Evolutionary conservation across 2,797 vertebrate species (phyloP).

Genomic region (Onychomys arenicola): DNA sequence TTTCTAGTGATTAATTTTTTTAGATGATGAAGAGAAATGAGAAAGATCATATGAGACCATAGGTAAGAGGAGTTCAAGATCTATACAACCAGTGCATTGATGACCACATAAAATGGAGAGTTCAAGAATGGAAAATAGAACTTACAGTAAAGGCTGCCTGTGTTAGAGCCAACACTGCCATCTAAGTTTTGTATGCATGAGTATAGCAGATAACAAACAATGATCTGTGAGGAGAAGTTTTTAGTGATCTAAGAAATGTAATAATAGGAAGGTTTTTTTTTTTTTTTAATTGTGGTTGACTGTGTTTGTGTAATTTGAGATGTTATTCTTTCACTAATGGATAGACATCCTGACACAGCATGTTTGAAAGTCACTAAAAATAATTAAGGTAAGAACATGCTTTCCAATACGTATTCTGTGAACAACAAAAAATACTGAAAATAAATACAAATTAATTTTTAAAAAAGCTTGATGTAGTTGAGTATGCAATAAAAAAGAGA

Average conservation of each 20-base stretch:
- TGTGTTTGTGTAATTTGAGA: background rate
- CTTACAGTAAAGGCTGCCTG: background rate
- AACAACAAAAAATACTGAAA: background rate
- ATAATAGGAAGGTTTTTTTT: background rate
- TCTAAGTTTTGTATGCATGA: background rate
- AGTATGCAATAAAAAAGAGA: background rate
- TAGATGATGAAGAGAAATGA: background rate
- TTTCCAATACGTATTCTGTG: background rate
- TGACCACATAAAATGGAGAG: background rate
- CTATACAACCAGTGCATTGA: background rate
- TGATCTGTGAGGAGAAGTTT: background rate
- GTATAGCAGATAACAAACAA: background rate
- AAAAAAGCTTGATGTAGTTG: background rate
- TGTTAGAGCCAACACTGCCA: background rate
- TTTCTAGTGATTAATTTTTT: slow-evolving; percentile 6
- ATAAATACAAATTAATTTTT: background rate
- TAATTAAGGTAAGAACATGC: background rate
- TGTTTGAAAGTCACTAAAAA: background rate
- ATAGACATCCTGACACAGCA: background rate
- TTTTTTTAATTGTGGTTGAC: background rate
- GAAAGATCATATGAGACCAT: background rate
- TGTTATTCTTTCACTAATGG: background rate
- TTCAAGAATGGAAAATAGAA: background rate
- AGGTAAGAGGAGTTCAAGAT: background rate
- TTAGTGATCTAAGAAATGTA: background rate